phyloP scores from a whole-genome alignment of 1,140 invertebrate species.

The Ptiloglossa arizonensis region DNA sequence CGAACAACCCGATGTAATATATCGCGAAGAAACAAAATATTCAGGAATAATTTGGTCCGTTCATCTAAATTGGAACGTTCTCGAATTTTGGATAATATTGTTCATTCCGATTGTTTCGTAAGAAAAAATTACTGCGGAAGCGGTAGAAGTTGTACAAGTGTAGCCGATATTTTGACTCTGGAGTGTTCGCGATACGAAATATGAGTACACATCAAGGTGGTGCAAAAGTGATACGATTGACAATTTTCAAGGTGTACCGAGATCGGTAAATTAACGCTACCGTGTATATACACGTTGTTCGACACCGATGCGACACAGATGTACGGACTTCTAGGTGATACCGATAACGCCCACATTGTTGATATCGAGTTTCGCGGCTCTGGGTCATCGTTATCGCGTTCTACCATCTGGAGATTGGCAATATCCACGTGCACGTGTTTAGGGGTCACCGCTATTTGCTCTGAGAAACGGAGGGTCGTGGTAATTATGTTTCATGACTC shows the following conservation, averaged over 20 bases:
- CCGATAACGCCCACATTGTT: conserved; percentile 15
- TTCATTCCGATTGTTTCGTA: too few relatives aligned
- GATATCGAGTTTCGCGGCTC: conserved; percentile 7
- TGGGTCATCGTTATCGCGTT: conserved; percentile 6
- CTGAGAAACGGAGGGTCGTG: background rate
- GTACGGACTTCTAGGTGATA: background rate
- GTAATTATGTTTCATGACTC: conserved; percentile 7
- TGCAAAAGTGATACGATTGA: background rate
- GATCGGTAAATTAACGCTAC: background rate
- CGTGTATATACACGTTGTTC: background rate
- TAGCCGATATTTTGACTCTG: too few relatives aligned
- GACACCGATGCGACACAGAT: background rate
- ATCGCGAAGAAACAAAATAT: too few relatives aligned
- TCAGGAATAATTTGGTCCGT: too few relatives aligned
- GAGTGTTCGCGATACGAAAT: too few relatives aligned
- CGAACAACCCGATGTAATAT: too few relatives aligned
- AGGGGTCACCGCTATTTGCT: conserved; percentile 10
- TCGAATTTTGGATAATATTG: too few relatives aligned
- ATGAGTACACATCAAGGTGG: too few relatives aligned
- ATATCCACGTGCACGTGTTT: conserved; percentile 12
- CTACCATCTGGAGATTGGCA: conserved; percentile 19
- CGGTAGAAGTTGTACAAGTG: too few relatives aligned
- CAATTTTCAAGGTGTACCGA: background rate
- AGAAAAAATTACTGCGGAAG: too few relatives aligned
- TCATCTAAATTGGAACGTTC: too few relatives aligned